Evolutionary conservation across 2,113 vertebrate genomes (phyloP), one percentile per base, ranked within the genome.

Genomic region (Microtus oregoni): DNA sequence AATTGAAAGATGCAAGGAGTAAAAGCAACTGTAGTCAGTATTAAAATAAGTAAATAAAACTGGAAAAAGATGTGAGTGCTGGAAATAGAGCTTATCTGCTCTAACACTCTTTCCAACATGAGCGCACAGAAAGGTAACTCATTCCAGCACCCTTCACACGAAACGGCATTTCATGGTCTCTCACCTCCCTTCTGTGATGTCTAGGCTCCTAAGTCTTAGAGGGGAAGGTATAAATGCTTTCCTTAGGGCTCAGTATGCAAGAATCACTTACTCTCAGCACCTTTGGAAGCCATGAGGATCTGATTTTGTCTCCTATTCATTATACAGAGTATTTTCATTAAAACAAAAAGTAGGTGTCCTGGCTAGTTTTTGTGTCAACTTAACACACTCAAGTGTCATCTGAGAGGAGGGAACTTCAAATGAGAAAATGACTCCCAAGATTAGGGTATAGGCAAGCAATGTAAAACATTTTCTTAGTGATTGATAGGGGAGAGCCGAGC

Each of bases 1-100:
- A 52, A 86, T 19, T 61, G 89, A 2, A 94, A 94, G 85, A 93
- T 12, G 7, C 13, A 93, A 44, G 50, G 6, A 93, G 47, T 55
- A 38, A 4, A 61, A 90, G 94, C 61, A 86, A n/a, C 30, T 77
- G 7, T 78, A 7, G 5, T 86, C n/a, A 76, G 26, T 90, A 50
- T 2, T 44, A 92, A 94, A 82, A 79, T 81, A 94, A 94, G 1
- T 86, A 9, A 91, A 82, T 78, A 89, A 5, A 68, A 87, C 5
- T 65, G 32, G 5, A 7, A 76, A 89, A 86, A 81, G 55, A 22
- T 67, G 65, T 65, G 65, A 91, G 41, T 61, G 72, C 32, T 55
- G 92, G n/a, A 88, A 81, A 91, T 65, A 38, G 2, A 95, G 38
- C 58, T 83, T 90, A 88, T 28, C 38, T 81, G 10, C 0, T 67